Evolutionary conservation across 2,888 invertebrate genomes (phyloP).

Genomic region (Cremastobaeus sp.): DNA sequence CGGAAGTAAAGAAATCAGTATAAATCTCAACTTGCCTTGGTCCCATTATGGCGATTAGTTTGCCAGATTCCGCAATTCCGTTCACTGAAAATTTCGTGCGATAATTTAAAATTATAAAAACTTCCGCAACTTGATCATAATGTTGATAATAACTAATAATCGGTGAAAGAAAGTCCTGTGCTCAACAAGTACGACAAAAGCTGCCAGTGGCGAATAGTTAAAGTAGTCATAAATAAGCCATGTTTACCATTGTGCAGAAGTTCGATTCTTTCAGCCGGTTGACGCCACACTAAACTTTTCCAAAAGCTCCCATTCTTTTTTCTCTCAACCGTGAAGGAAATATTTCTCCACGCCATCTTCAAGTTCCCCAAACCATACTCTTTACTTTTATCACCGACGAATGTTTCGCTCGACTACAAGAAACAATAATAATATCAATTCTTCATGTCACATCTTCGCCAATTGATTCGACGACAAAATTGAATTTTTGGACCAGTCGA

Average conservation of each 20-base stretch:
- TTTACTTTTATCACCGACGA: conserved; percentile 11
- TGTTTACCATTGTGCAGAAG: conserved; percentile 81
- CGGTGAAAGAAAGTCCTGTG: neutral
- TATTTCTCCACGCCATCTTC: conserved; percentile 70
- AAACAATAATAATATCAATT: neutral
- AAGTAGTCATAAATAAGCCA: neutral
- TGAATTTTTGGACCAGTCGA: no score
- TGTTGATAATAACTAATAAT: neutral
- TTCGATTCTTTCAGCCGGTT: conserved; percentile 79
- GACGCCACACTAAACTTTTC: conserved; percentile 80
- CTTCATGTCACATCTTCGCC: neutral
- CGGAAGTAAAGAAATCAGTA: no score
- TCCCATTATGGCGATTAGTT: conserved; percentile 87
- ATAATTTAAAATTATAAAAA: no score
- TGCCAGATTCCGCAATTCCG: conserved; percentile 84
- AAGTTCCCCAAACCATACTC: conserved; percentile 54
- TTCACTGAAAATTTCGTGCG: conserved; percentile 85
- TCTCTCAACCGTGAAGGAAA: conserved; percentile 66
- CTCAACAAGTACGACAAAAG: no score
- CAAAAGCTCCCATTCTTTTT: conserved; percentile 64
- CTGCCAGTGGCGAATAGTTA: neutral
- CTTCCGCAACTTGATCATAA: no score
- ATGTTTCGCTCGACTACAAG: conserved; percentile 12
- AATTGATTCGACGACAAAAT: neutral
- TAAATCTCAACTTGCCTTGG: conserved; percentile 80